A percentile compares a stretch with the other conserved stretches of the same genome.
These are phyloP conservation scores for Cercopithecus diana DNA, from an alignment of 2,797 vertebrate species.

Conservation along the genomic window DNA sequence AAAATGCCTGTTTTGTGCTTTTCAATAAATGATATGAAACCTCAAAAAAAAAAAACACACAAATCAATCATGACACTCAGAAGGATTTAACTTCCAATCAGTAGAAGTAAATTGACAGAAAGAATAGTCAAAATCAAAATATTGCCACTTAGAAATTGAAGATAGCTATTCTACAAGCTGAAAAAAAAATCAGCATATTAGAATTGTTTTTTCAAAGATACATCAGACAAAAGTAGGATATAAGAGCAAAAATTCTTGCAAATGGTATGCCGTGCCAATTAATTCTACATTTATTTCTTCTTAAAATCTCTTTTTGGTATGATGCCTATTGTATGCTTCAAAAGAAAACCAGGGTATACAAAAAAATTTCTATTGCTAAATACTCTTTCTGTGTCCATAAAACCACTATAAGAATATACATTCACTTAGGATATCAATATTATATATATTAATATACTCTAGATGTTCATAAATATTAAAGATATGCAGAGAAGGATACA, in stretches of 20 bases:
- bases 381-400: background rate
- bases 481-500: background rate
- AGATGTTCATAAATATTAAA: slow-evolving; percentile 2
- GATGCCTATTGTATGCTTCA: background rate
- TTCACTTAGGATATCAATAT: background rate
- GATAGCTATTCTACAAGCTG: background rate
- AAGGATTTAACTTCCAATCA: background rate
- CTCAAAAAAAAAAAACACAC: slow-evolving; percentile 81
- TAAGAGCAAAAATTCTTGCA: background rate
- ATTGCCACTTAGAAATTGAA: background rate
- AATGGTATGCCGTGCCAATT: background rate
- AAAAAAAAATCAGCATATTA: background rate
- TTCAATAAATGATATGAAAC: slow-evolving; percentile 99
- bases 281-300: background rate
- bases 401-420: background rate
- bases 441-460: background rate
- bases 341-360: background rate
- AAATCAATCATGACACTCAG: background rate
- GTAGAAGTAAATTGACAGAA: slow-evolving; percentile 5
- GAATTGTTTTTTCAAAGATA: slow-evolving; percentile 12
- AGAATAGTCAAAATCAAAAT: slow-evolving; percentile 32
- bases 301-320: background rate
- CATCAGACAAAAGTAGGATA: background rate
- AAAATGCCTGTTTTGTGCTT: slow-evolving; percentile 99
- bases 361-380: background rate